Conservation (phyloP, 2,113 vertebrate genomes). For the Protobothrops flavoviridis region DNA sequence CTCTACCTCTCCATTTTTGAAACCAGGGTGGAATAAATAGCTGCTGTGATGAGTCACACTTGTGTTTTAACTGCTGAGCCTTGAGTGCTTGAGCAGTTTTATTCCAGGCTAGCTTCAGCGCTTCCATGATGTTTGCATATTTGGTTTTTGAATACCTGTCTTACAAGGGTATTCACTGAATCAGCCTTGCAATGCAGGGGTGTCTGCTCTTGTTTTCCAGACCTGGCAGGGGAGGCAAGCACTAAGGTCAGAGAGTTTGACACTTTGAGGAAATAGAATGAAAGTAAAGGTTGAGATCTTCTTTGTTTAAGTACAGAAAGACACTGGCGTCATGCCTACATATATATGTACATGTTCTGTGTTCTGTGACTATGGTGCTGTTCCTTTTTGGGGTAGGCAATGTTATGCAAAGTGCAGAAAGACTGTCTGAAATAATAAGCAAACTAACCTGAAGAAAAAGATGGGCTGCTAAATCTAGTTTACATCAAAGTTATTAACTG, state of each 20-base stretch:
- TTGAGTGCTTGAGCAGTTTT: background rate
- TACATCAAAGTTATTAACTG: background rate
- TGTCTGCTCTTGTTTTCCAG: background rate
- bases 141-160: background rate
- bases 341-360: background rate
- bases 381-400: background rate
- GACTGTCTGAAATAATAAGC: background rate
- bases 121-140: background rate
- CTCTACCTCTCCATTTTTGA: background rate
- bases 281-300: background rate
- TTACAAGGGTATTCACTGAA: background rate
- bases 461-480: background rate
- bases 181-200: background rate
- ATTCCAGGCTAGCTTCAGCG: background rate
- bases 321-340: too few relatives aligned
- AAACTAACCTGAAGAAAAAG: background rate
- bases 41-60: constrained; percentile 18
- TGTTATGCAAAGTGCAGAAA: background rate
- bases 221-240: background rate
- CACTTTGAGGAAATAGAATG: background rate
- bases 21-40: background rate
- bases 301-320: background rate
- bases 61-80: background rate
- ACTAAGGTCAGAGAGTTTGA: background rate
- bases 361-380: background rate